Conservation (phyloP, 1,140 invertebrate genomes). For the Lepeophtheirus salmonis region DNA sequence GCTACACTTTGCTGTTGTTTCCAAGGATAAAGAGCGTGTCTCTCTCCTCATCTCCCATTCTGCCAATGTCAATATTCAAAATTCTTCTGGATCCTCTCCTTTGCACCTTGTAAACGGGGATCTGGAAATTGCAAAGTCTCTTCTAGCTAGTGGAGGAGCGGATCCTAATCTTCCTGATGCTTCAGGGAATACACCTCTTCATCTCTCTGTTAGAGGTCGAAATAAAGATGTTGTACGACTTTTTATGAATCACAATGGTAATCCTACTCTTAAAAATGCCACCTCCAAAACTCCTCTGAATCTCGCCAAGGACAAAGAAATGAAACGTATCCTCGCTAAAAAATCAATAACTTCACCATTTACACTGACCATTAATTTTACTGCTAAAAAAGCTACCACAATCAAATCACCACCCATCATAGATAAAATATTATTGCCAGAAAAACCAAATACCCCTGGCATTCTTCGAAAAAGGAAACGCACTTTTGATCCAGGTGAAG, state of each 20-base stretch:
- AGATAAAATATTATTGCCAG: not conserved
- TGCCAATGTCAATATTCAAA: not conserved
- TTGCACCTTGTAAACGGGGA: slow-evolving; percentile 4
- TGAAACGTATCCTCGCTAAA: slow-evolving; percentile 4
- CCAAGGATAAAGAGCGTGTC: slow-evolving; percentile 5
- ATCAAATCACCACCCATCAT: too few relatives aligned
- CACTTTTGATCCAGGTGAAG: not conserved
- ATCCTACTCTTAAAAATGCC: not conserved
- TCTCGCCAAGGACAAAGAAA: slow-evolving; percentile 10
- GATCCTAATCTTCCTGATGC: slow-evolving; percentile 4
- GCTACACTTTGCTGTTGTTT: slow-evolving; percentile 9
- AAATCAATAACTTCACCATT: not conserved
- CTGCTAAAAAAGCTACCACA: not conserved
- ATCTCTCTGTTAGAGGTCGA: slow-evolving; percentile 2
- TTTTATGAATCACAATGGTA: not conserved
- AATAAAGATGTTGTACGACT: slow-evolving; percentile 1
- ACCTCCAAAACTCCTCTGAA: not conserved
- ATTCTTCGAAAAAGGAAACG: not conserved
- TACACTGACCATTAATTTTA: not conserved
- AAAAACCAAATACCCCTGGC: not conserved
- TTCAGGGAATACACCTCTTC: not conserved
- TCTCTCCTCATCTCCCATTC: not conserved
- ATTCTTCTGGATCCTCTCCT: not conserved
- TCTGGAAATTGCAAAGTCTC: slow-evolving; percentile 1
- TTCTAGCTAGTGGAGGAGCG: not conserved